Evolutionary conservation across 2,113 vertebrate species (phyloP).

Genomic region (Helogale parvula): DNA sequence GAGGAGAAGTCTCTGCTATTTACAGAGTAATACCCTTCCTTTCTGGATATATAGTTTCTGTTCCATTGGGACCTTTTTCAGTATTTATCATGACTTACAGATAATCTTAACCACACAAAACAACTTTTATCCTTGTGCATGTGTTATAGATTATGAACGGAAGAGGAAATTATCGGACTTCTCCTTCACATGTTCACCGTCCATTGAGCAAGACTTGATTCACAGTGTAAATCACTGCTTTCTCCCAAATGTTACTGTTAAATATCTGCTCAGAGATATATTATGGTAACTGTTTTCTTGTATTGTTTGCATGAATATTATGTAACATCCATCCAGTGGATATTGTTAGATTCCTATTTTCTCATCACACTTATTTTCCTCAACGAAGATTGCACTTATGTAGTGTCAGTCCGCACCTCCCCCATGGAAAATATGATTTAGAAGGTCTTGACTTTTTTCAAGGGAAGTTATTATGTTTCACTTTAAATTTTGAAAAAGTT

Average conservation of each 20-base stretch:
- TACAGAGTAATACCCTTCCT: neutral
- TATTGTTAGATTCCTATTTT: neutral
- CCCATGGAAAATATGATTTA: neutral
- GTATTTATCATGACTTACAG: neutral
- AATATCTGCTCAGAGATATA: neutral
- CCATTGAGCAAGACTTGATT: neutral
- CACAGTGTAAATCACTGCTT: neutral
- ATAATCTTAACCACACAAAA: neutral
- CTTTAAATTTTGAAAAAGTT: neutral
- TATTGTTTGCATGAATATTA: neutral
- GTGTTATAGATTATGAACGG: neutral
- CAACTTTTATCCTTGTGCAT: neutral
- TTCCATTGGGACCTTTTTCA: neutral
- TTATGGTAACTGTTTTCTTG: neutral
- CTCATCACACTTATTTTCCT: neutral
- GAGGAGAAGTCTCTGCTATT: neutral
- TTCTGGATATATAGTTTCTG: neutral
- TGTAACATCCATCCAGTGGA: neutral
- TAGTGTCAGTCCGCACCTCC: neutral
- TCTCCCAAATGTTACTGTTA: neutral
- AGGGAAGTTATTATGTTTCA: neutral
- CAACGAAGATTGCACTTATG: neutral
- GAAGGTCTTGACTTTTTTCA: neutral
- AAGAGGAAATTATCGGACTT: neutral
- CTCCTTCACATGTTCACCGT: neutral